Evolutionary conservation across 1,140 invertebrate genomes (phyloP), one percentile per base, ranked within the genome.

Genomic region (Pachyrhynchus sulphureomaculatus): DNA sequence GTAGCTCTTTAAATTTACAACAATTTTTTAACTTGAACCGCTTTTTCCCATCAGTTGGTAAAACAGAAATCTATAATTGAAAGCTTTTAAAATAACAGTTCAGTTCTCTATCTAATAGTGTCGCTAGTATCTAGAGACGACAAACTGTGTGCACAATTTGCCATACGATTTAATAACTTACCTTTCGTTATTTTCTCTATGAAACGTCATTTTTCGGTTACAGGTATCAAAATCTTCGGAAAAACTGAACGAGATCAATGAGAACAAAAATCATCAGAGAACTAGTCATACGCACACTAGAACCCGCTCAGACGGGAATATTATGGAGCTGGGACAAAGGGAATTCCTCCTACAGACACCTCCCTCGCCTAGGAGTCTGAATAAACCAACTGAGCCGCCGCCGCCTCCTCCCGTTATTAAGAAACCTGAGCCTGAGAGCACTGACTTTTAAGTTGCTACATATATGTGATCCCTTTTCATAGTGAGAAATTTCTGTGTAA

Each of bases 301-400:
- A 18, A 72, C 74, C 13, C 62, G 67, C 33, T 76, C 75, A 9
- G 75, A 76, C 39, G 74, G 75, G 0, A 70, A 74, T 36, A 66
- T 76, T 17, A 65, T 71, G 23, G 72, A 76, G 33, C 23, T 70
- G 26, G 47, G 36, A 17, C 33, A 17, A n/a, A 26, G 39, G 20
- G 33, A 23, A 23, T 26, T 32, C 42, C 4, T 37, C 26, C 20
- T 60, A 23, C 42, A 56, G 17, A 68, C 71, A 23, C 73, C 73
- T 8, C 64, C 71, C 3, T 72, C 72, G 23, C 68, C 74, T 9
- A 48, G 72, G 33, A 69, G 65, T 57, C 58, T 75, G 54, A 73
- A 62, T 51, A 75, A 75, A 64, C 73, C 74, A 2, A 71, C 74
- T 8, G 70, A 74, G 41, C 74, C 74, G 9, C 75, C 75, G 2